Evolutionary conservation across 2,797 vertebrate genomes (phyloP).

Genomic region (Hipposideros larvatus): DNA sequence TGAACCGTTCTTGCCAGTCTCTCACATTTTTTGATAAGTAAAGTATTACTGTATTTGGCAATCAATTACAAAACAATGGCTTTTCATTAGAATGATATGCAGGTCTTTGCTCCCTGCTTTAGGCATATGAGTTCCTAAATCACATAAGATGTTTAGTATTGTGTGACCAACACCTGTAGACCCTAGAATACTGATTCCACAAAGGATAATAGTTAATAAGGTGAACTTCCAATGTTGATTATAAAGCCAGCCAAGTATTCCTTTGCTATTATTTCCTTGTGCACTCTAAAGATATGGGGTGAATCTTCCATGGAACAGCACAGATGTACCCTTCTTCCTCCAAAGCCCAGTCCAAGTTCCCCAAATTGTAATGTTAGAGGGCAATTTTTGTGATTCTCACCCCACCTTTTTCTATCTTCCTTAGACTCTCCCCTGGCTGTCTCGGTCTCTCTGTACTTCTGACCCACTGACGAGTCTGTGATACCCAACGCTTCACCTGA

Average conservation of each 20-base stretch:
- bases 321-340: background rate
- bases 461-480: background rate
- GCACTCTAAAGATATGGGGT: background rate
- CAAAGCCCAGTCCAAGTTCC: background rate
- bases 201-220: background rate
- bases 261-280: background rate
- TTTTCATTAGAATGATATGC: background rate
- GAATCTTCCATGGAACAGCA: background rate
- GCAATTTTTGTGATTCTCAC: background rate
- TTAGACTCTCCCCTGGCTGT: background rate
- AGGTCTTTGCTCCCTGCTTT: background rate
- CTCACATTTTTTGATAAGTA: background rate
- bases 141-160: background rate
- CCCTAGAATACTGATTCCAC: background rate
- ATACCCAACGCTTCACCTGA: background rate
- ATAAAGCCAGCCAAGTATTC: background rate
- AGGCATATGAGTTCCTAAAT: background rate
- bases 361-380: background rate
- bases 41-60: background rate
- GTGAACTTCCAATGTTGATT: background rate
- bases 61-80: background rate
- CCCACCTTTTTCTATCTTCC: background rate
- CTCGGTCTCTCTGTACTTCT: background rate
- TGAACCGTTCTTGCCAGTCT: background rate
- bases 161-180: background rate